These are phyloP conservation scores for Abrostola triplasia DNA, from an alignment of 2,888 invertebrate species.

Conservation along the genomic window DNA sequence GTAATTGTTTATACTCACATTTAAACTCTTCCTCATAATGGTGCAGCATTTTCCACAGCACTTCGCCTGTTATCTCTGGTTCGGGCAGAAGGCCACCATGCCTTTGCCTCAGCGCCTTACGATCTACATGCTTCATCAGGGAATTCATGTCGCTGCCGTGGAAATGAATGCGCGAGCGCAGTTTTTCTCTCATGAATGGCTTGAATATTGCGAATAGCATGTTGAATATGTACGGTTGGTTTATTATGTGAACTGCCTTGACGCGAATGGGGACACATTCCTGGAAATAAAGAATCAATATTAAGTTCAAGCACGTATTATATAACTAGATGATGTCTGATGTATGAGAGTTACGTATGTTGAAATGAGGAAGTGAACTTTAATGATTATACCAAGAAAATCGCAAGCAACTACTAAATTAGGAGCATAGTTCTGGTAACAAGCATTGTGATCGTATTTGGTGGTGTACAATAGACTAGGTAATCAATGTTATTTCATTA, in stretches of 20 bases:
- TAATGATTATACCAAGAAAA: too few species aligned
- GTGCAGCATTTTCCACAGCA: constrained; percentile 90
- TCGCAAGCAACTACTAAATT: too few species aligned
- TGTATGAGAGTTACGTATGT: too few species aligned
- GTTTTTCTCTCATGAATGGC: constrained; percentile 95
- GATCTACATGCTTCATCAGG: constrained; percentile 88
- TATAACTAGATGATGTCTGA: too few species aligned
- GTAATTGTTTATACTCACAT: constrained; percentile 80
- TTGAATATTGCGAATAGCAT: constrained; percentile 95
- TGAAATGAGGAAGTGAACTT: too few species aligned
- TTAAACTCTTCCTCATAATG: constrained; percentile 91
- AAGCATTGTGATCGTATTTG: too few species aligned
- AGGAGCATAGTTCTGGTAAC: too few species aligned
- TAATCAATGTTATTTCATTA: too few species aligned
- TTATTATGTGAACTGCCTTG: constrained; percentile 95
- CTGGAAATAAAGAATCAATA: constrained; percentile 76
- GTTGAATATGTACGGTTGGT: constrained; percentile 95
- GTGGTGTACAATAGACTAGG: too few species aligned
- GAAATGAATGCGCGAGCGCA: constrained; percentile 92
- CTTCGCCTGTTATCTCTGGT: constrained; percentile 89
- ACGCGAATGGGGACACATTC: constrained; percentile 94
- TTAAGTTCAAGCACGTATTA: neutral
- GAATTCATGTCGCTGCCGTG: constrained; percentile 91
- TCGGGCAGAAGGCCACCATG: constrained; percentile 91
- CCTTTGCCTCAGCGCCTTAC: constrained; percentile 87